Base-by-base conservation (phyloP, 2,113 vertebrate genomes). In the Antennarius striatus region DNA sequence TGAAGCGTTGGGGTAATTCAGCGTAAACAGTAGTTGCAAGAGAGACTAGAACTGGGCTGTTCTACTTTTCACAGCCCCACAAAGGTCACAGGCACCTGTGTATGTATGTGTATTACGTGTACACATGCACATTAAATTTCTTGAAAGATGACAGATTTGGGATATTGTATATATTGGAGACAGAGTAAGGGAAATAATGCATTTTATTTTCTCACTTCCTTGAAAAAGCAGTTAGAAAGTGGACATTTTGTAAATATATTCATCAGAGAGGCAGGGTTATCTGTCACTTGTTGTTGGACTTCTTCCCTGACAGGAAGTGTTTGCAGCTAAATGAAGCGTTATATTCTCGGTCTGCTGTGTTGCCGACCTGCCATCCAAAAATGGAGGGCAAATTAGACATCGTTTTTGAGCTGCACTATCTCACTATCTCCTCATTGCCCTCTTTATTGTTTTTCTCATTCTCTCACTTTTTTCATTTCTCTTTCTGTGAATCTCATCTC, bases 1-100 rank as follows among this genome's bases (percentile, higher is more conserved):
- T 92, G 92, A 93, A 90, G 90, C 89, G 77, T 83, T 69, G 75
- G 87, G 89, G 90, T 91, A 92, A 92, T 92, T 88, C 91, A 91
- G 89, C 92, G 80, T 91, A 90, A 93, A 92, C 80, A 87, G 83
- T 80, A 85, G 83, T 63, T 68, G 81, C 75, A 87, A 80, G 79
- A 88, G 84, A 87, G 80, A 81, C 83, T 80, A 53, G 84, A 75
- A 75, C 73, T 42, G 77, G 77, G 82, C 75, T 52, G 82, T 67
- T 85, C 83, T 69, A 53, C 80, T 77, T 77, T 80, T 80, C 68
- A 65, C 71, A 70, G 71, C 74, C 70, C 76, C 73, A 78, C 74
- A n/a, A 60, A 63, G 58, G 30, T 53, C 63, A 48, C 71, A 71
- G 13, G 80, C 66, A 55, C 76, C 45, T 16, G 55, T 17, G 46